phyloP scores from a whole-genome alignment of 1,140 invertebrate genomes.

The Philotrypesis tridentata region DNA sequence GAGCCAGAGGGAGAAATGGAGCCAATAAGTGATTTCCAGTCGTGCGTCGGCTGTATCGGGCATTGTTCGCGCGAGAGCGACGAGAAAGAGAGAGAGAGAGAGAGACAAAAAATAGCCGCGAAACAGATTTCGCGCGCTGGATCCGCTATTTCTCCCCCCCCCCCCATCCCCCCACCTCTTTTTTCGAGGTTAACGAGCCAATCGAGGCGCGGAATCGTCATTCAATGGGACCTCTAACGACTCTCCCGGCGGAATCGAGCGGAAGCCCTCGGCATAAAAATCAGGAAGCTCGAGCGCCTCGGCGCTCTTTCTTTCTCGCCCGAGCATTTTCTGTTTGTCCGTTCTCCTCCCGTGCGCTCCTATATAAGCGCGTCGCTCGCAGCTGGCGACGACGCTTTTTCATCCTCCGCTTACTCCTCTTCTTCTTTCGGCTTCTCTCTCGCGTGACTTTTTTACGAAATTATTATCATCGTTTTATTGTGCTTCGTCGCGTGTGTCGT shows the following conservation, averaged over 20 bases:
- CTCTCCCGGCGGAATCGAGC: slow-evolving; percentile 12
- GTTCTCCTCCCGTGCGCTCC: too few species aligned
- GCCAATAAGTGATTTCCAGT: slow-evolving; percentile 14
- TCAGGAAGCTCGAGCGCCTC: neutral
- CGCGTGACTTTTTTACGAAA: neutral
- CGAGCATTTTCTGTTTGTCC: neutral
- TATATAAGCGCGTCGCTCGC: neutral
- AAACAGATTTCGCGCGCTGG: neutral
- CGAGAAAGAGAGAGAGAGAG: neutral
- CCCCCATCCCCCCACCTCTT: neutral
- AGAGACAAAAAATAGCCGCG: neutral
- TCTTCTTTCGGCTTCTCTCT: neutral
- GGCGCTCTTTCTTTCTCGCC: neutral
- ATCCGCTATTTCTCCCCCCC: neutral
- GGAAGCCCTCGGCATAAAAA: slow-evolving; percentile 33
- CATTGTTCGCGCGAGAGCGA: neutral
- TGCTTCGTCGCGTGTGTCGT: neutral
- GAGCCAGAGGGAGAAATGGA: neutral
- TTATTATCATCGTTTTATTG: neutral
- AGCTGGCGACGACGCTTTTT: neutral
- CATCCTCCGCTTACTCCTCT: neutral
- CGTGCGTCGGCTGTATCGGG: neutral
- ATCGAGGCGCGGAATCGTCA: slow-evolving; percentile 5
- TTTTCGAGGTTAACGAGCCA: slow-evolving; percentile 24
- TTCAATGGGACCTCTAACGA: slow-evolving; percentile 29